phyloP scores from a whole-genome alignment of 2,888 invertebrate species.

The Seladonia tumulorum region DNA sequence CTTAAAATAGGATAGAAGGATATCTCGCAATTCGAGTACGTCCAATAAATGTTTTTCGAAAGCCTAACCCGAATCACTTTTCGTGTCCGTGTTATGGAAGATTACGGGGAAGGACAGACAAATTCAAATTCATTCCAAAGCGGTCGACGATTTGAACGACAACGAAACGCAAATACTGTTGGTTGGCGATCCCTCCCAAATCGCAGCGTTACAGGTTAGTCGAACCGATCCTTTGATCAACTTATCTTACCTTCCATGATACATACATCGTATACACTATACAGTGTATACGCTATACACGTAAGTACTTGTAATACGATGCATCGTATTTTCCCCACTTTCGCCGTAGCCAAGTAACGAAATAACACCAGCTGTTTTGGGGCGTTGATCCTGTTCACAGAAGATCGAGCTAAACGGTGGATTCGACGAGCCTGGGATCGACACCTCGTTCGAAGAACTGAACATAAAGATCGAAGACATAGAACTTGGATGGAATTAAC shows the following conservation, averaged over 20 bases:
- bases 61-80: neutral
- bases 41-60: neutral
- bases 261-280: neutral
- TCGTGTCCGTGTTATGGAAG: constrained; percentile 56
- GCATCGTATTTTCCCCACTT: neutral
- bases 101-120: constrained; percentile 72
- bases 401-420: constrained; percentile 78
- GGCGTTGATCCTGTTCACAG: constrained; percentile 59
- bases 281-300: neutral
- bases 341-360: neutral
- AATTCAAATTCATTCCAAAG: constrained; percentile 71
- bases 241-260: neutral
- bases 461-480: constrained; percentile 81
- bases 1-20: neutral
- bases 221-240: neutral
- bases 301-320: neutral
- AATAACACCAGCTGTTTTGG: neutral
- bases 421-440: constrained; percentile 77
- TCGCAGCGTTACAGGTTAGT: constrained; percentile 78
- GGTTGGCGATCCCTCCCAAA: constrained; percentile 79
- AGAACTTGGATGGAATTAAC: constrained; percentile 79
- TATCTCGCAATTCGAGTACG: neutral
- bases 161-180: constrained; percentile 80
- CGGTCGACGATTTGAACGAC: constrained; percentile 70
- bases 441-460: constrained; percentile 78